These are phyloP conservation scores for Apotomis turbidana DNA, from an alignment of 2,888 invertebrate species.

Conservation along the genomic window DNA sequence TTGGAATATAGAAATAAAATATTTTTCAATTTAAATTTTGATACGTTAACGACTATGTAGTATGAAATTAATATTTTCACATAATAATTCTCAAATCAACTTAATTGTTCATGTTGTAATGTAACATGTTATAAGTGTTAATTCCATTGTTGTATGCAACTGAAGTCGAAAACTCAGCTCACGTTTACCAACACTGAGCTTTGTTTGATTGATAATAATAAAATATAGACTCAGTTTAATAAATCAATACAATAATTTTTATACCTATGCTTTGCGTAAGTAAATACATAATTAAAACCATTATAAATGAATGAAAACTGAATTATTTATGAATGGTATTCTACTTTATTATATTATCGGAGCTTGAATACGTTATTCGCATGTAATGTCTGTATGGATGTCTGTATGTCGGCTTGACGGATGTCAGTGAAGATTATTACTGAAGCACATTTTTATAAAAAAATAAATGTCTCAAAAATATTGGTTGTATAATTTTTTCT, in stretches of 20 bases:
- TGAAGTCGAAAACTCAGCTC: too few species aligned
- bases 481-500: conserved; percentile 49
- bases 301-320: conserved; percentile 2
- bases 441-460: conserved; percentile 76
- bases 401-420: conserved; percentile 66
- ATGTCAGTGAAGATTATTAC: conserved; percentile 56
- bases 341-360: conserved; percentile 34
- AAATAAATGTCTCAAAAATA: conserved; percentile 75
- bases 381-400: conserved; percentile 51
- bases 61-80: too few species aligned
- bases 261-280: too few species aligned
- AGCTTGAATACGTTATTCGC: conserved; percentile 57
- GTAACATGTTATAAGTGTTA: not conserved
- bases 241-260: too few species aligned
- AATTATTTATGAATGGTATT: conserved; percentile 17
- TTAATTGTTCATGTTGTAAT: too few species aligned
- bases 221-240: too few species aligned
- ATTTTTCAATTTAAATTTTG: too few species aligned
- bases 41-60: too few species aligned
- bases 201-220: too few species aligned
- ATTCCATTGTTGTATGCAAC: not conserved
- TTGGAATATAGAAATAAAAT: not conserved
- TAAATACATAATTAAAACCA: not conserved
- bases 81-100: too few species aligned
- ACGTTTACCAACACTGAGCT: too few species aligned